phyloP scores from a whole-genome alignment of 2,888 invertebrate genomes.

The Cataglyphis albicans region DNA sequence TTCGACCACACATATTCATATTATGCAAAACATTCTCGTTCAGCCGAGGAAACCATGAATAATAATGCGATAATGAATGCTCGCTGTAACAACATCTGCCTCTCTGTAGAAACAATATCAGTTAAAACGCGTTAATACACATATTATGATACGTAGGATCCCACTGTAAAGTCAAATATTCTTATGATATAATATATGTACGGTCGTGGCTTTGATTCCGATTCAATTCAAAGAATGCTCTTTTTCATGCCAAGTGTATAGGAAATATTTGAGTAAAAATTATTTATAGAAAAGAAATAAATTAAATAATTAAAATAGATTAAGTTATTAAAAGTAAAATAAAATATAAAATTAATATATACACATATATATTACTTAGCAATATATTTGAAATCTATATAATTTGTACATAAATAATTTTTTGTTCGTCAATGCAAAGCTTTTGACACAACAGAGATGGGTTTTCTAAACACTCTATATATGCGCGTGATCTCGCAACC shows the following conservation, averaged over 20 bases:
- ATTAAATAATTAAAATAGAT: slow-evolving; percentile 9
- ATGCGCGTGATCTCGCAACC: slow-evolving; percentile 35
- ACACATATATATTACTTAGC: background rate
- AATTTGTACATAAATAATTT: background rate
- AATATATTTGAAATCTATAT: slow-evolving; percentile 3
- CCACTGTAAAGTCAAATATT: background rate
- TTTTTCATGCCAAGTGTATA: background rate
- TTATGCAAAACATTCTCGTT: slow-evolving; percentile 49
- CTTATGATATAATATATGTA: background rate
- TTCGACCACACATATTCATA: slow-evolving; percentile 43
- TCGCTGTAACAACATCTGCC: slow-evolving; percentile 32
- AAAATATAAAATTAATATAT: background rate
- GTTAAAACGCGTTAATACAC: slow-evolving; percentile 16
- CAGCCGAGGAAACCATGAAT: slow-evolving; percentile 46
- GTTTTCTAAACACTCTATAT: slow-evolving; percentile 18
- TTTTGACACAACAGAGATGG: background rate
- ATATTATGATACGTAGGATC: slow-evolving; percentile 11
- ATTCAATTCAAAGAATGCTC: background rate
- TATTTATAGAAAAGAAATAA: background rate
- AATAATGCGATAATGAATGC: slow-evolving; percentile 38
- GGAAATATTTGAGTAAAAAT: background rate
- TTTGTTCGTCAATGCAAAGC: background rate
- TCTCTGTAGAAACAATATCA: slow-evolving; percentile 34
- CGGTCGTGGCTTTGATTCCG: background rate
- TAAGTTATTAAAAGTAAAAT: background rate